phyloP scores from a whole-genome alignment of 2,113 vertebrate genomes.

The Cyanistes caeruleus region DNA sequence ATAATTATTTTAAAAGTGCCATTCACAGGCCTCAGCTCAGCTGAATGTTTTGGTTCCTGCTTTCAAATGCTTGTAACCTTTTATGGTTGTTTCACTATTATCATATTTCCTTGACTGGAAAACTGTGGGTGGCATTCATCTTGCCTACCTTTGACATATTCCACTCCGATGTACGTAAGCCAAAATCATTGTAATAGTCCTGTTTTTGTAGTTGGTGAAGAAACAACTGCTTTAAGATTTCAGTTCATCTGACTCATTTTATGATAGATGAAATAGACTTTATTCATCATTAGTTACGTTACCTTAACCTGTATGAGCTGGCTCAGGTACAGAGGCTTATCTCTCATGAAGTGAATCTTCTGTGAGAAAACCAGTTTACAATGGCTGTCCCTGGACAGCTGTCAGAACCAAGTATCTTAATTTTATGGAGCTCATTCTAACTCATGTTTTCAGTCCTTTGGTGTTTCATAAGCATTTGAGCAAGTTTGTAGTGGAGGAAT shows the following conservation, averaged over 20 bases:
- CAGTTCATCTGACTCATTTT: slow-evolving; percentile 4
- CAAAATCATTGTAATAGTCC: not conserved
- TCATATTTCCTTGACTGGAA: not conserved
- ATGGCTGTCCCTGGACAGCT: not conserved
- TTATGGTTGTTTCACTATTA: not conserved
- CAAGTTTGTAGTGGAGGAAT: not conserved
- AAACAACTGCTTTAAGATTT: not conserved
- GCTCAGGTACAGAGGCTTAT: not conserved
- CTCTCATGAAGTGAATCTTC: not conserved
- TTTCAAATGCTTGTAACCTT: not conserved
- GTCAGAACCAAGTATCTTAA: not conserved
- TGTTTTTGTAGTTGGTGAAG: not conserved
- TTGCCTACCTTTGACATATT: not conserved
- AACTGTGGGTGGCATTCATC: not conserved
- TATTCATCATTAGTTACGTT: not conserved
- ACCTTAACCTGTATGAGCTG: not conserved
- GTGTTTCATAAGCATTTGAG: not conserved
- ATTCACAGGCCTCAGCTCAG: not conserved
- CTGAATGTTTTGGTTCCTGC: not conserved
- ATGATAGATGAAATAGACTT: not conserved
- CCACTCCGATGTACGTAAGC: not conserved
- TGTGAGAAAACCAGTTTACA: not conserved
- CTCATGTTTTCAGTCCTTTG: not conserved
- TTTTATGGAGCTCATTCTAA: not conserved
- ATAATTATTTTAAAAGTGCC: not conserved